Percentiles rank a stretch among this genome's conserved stretches.
phyloP scores from a whole-genome alignment of 2,797 vertebrate species.

The Chelon labrosus region DNA sequence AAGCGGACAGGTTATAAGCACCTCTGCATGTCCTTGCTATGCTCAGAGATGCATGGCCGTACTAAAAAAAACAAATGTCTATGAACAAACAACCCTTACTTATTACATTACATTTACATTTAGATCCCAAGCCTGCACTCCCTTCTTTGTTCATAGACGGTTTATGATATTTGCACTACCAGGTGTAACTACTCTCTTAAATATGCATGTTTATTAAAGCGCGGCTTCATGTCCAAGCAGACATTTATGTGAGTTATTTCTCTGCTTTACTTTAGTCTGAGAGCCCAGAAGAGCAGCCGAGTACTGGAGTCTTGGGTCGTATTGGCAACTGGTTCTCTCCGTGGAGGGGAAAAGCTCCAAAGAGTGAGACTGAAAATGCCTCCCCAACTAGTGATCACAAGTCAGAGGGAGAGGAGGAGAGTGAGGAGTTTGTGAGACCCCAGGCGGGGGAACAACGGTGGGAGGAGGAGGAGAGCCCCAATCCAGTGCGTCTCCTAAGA shows the following conservation, averaged over 20 bases:
- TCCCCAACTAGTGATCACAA: slow-evolving; percentile 28
- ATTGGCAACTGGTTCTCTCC: slow-evolving; percentile 84
- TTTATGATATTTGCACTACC: slow-evolving; percentile 36
- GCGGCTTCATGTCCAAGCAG: not conserved
- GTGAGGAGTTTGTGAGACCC: slow-evolving; percentile 52
- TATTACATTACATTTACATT: slow-evolving; percentile 26
- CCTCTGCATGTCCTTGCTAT: slow-evolving; percentile 75
- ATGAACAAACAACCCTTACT: slow-evolving; percentile 40
- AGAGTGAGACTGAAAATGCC: slow-evolving; percentile 55
- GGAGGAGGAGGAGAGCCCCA: slow-evolving; percentile 48
- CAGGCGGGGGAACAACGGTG: slow-evolving; percentile 19
- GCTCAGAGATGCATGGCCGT: slow-evolving; percentile 77
- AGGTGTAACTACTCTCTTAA: not conserved
- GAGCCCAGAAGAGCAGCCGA: slow-evolving; percentile 73
- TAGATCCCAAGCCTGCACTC: slow-evolving; percentile 50
- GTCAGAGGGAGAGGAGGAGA: slow-evolving; percentile 40
- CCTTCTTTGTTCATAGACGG: slow-evolving; percentile 44
- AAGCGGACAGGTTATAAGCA: slow-evolving; percentile 74
- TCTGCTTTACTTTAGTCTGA: slow-evolving; percentile 75
- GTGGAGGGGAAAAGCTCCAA: slow-evolving; percentile 69
- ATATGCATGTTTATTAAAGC: slow-evolving; percentile 52
- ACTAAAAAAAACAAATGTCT: slow-evolving; percentile 51
- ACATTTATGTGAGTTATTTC: slow-evolving; percentile 40
- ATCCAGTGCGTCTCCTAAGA: slow-evolving; percentile 41
- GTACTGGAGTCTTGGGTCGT: slow-evolving; percentile 80